Evolutionary conservation across 2,888 invertebrate genomes (phyloP), one percentile per base, ranked within the genome.

Genomic region (Pachymerium ferrugineum): DNA sequence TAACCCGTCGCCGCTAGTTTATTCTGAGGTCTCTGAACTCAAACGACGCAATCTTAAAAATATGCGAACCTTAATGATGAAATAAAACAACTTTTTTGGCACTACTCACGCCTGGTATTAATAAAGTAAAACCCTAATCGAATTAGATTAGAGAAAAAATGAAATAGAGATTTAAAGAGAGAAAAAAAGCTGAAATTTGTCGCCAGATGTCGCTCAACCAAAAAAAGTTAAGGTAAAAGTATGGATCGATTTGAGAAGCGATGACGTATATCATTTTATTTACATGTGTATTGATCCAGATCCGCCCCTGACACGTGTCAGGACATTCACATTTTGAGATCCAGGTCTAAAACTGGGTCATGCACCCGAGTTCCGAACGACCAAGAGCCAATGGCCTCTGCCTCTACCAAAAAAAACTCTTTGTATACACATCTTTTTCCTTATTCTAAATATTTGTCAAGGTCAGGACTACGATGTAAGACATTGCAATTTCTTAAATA

Each of bases 281-380:
- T 62, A 62, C 62, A 62, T 28, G 62, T 5, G 25, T 62, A 62
- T 62, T 62, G 62, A 62, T 62, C 28, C 10, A 22, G 62, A 62
- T 62, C 62, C 62, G 62, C 62, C 62, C 62, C 62, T 62, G 62
- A 62, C 62, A 62, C 62, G 62, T 62, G 62, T 62, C 62, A 62
- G 62, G 62, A 62, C 62, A 25, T 62, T 62, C 62, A 62, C 62
- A 28, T 28, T 62, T n/a, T n/a, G n/a, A 28, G 62, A 62, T 62
- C 62, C 10, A 25, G 62, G 28, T 62, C 62, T 8, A 1, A 62
- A 62, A 62, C 28, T 62, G 62, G 62, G 62, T 62, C 28, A 22
- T 1, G 16, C 0, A 1, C 16, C n/a, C n/a, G n/a, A n/a, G n/a
- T n/a, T n/a, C n/a, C n/a, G n/a, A n/a, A n/a, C n/a, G n/a, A n/a